Percentiles rank a stretch among this genome's conserved stretches.
These are phyloP conservation scores for Collichthys lucidus DNA, from an alignment of 2,113 vertebrate species.

Conservation along the genomic window DNA sequence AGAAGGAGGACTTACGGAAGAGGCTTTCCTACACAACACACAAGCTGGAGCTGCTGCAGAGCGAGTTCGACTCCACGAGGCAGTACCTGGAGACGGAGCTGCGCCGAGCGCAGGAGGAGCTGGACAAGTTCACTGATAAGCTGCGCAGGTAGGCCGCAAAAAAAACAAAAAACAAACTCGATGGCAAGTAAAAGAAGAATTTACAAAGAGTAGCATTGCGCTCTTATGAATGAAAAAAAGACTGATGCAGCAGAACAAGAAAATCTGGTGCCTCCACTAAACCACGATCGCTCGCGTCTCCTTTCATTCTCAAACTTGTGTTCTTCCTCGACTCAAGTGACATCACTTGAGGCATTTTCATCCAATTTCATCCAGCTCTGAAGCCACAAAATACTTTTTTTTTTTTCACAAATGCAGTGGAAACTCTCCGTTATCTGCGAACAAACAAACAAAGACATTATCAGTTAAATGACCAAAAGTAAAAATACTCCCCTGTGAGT, in stretches of 20 bases:
- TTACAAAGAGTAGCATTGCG: neutral
- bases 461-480: neutral
- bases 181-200: neutral
- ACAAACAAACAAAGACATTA: neutral
- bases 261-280: neutral
- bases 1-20: constrained; percentile 95
- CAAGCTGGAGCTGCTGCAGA: constrained; percentile 94
- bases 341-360: no score
- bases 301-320: neutral
- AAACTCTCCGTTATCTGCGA: no score
- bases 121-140: constrained; percentile 98
- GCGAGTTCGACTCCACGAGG: constrained; percentile 93
- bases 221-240: no score
- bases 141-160: constrained; percentile 89
- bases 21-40: constrained; percentile 92
- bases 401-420: no score
- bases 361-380: no score
- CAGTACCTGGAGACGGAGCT: constrained; percentile 97
- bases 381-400: no score
- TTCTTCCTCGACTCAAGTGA: neutral
- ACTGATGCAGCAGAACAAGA: no score
- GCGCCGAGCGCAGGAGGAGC: constrained; percentile 93
- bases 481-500: neutral
- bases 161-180: neutral
- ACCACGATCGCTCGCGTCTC: neutral